These are phyloP conservation scores for Actias luna DNA, from an alignment of 2,888 invertebrate species.

Conservation along the genomic window DNA sequence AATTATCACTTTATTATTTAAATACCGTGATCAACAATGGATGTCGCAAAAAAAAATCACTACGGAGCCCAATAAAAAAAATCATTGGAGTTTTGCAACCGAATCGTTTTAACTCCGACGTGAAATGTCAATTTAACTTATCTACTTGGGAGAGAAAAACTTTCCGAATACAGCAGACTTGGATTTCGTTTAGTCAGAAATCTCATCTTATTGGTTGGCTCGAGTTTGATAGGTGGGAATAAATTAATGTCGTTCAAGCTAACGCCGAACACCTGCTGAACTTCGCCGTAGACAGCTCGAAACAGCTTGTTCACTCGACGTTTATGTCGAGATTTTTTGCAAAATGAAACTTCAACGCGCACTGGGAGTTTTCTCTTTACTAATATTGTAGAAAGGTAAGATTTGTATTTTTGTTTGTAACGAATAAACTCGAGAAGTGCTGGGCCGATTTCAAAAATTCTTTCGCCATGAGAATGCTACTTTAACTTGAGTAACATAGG, in stretches of 20 bases:
- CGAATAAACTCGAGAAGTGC: too few relatives aligned
- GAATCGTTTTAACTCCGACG: constrained; percentile 32
- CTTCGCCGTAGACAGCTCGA: not conserved
- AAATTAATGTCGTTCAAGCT: constrained; percentile 6
- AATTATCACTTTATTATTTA: too few relatives aligned
- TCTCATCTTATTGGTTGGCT: constrained; percentile 13
- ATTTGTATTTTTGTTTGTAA: too few relatives aligned
- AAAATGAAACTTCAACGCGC: too few relatives aligned
- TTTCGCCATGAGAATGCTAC: too few relatives aligned
- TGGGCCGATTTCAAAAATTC: too few relatives aligned
- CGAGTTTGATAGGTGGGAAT: constrained; percentile 7
- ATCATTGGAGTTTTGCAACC: constrained; percentile 15
- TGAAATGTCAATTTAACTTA: constrained; percentile 50
- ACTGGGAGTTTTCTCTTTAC: too few relatives aligned
- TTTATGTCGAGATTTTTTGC: too few relatives aligned
- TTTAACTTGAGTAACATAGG: too few relatives aligned
- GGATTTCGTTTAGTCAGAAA: constrained; percentile 34
- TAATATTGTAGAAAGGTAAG: too few relatives aligned
- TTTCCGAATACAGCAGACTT: constrained; percentile 31
- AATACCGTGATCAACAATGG: not conserved
- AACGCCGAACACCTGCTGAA: constrained; percentile 8
- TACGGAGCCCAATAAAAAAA: not conserved
- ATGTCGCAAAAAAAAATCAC: not conserved
- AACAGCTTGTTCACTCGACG: not conserved
- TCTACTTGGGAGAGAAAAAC: constrained; percentile 39